Evolutionary conservation across 2,113 vertebrate species (phyloP).

Genomic region (Apeltes quadracus): DNA sequence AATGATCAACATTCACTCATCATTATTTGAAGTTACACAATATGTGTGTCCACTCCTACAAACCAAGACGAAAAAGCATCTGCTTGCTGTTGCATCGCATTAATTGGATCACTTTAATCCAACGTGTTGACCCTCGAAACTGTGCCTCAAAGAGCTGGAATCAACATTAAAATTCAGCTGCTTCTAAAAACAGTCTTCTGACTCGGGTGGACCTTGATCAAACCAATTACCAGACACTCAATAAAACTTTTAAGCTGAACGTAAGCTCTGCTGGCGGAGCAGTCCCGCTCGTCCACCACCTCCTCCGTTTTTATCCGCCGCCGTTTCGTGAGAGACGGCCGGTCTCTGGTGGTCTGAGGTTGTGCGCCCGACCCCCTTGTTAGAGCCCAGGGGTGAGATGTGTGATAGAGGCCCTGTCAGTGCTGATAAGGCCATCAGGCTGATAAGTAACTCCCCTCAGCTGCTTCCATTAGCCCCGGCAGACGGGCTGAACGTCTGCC

Average conservation of each 20-base stretch:
- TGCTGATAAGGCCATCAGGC: constrained; percentile 74
- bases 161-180: constrained; percentile 24
- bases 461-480: constrained; percentile 65
- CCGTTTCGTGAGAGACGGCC: constrained; percentile 52
- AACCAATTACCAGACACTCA: constrained; percentile 21
- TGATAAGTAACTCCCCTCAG: constrained; percentile 63
- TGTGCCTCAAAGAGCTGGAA: constrained; percentile 18
- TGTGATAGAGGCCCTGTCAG: constrained; percentile 67
- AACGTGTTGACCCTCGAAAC: constrained; percentile 37
- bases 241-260: constrained; percentile 28
- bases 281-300: constrained; percentile 13
- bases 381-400: constrained; percentile 73
- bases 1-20: not conserved
- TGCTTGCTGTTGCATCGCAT: constrained; percentile 10
- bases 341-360: constrained; percentile 43
- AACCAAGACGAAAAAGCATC: constrained; percentile 5
- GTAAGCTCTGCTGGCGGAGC: constrained; percentile 5
- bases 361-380: constrained; percentile 63
- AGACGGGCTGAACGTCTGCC: constrained; percentile 43
- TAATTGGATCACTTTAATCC: constrained; percentile 27
- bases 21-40: constrained; percentile 14
- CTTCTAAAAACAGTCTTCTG: constrained; percentile 21
- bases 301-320: constrained; percentile 35
- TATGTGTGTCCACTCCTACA: not conserved
- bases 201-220: constrained; percentile 40